Conservation (phyloP, 1,140 invertebrate genomes). For the Apocrypta bakeri region DNA sequence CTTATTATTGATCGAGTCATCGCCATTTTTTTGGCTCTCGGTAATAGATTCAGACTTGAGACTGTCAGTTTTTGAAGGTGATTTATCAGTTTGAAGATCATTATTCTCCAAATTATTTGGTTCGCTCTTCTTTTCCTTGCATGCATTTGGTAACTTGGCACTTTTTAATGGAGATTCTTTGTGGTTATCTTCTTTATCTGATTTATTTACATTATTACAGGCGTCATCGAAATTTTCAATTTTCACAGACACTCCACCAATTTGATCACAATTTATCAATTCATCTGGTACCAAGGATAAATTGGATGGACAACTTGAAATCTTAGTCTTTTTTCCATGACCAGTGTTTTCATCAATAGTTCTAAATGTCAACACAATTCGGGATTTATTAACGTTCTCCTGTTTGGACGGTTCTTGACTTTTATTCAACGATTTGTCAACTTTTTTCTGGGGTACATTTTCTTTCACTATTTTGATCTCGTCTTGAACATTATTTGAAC, state of each 20-base stretch:
- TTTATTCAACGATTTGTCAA: conserved; percentile 54
- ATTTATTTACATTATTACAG: conserved; percentile 63
- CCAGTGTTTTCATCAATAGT: conserved; percentile 71
- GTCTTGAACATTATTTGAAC: conserved; percentile 38
- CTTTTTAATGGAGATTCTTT: conserved; percentile 48
- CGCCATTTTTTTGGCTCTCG: conserved; percentile 50
- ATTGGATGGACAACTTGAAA: conserved; percentile 70
- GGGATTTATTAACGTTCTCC: conserved; percentile 57
- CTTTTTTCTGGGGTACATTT: conserved; percentile 39
- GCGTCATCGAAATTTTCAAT: conserved; percentile 69
- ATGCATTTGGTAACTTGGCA: conserved; percentile 40
- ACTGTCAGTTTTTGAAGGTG: neutral
- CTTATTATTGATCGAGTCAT: conserved; percentile 41
- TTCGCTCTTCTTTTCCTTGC: conserved; percentile 40
- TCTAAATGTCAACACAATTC: conserved; percentile 72
- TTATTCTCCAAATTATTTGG: conserved; percentile 36
- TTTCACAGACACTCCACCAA: conserved; percentile 71
- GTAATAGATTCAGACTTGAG: neutral
- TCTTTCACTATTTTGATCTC: conserved; percentile 53
- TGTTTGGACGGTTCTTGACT: conserved; percentile 53
- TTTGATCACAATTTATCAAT: conserved; percentile 67
- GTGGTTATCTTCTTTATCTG: conserved; percentile 59
- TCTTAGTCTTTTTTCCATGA: conserved; percentile 68
- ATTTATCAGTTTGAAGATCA: conserved; percentile 48
- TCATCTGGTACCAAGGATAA: conserved; percentile 69